These are phyloP conservation scores for Ammospiza nelsoni DNA, from an alignment of 2,113 vertebrate species.

Conservation along the genomic window DNA sequence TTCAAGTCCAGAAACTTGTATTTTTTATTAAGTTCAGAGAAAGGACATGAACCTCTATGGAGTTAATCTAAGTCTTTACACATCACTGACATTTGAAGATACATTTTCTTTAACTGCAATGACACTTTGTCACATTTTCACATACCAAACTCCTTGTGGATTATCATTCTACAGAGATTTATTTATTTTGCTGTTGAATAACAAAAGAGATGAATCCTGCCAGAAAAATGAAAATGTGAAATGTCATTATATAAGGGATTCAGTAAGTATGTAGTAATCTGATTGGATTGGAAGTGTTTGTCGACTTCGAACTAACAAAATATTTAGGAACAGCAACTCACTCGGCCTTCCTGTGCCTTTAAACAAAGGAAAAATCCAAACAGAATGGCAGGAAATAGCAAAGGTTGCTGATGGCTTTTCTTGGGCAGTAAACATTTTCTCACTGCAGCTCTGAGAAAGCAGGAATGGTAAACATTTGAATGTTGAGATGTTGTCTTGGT, in stretches of 20 bases:
- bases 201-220: neutral
- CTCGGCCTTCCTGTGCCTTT: neutral
- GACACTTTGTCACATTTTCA: neutral
- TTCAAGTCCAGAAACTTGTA: neutral
- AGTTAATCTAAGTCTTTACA: neutral
- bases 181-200: slow-evolving; percentile 6
- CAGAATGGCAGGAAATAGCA: accelerated
- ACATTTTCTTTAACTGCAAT: neutral
- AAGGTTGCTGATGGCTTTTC: neutral
- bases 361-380: neutral
- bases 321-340: neutral
- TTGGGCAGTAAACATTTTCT: neutral
- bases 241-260: neutral
- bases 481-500: neutral
- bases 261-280: neutral
- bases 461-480: neutral
- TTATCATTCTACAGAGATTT: neutral
- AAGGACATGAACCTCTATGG: neutral
- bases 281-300: neutral
- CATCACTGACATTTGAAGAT: neutral
- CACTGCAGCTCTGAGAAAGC: neutral
- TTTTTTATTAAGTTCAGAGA: neutral
- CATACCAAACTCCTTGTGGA: neutral
- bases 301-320: neutral
- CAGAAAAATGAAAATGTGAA: neutral